Evolutionary conservation across 2,888 invertebrate genomes (phyloP), one percentile per base, ranked within the genome.

Genomic region (Latrodectus elegans): DNA sequence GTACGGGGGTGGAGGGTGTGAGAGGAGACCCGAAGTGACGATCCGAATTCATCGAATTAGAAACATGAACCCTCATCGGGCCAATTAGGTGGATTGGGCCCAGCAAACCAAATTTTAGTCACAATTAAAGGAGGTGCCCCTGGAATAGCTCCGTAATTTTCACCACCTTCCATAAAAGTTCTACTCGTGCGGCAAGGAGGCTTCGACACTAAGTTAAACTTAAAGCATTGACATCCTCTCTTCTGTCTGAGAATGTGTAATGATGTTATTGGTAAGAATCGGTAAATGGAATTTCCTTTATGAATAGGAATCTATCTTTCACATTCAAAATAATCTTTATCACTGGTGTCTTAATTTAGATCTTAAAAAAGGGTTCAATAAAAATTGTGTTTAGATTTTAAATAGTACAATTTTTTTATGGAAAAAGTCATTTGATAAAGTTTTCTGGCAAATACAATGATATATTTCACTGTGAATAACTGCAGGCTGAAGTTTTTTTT

Each of bases 41-140:
- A 49, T 51, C 70, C 68, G 70, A 49, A 73, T 53, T 81, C 81
- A 81, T 81, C 81, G 73, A 74, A 81, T 81, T 81, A 81, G 81
- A 74, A 74, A 73, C 53, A 51, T 72, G 60, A 73, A 74, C 74
- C 67, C 81, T 26, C 73, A 81, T 81, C 73, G 67, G 60, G 52
- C 67, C 81, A 81, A 73, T 74, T 81, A 81, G 53, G 53, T 49
- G 81, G 73, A 74, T 81, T 81, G 52, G 80, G 51, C 60, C 51
- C 80, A 71, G 80, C 80, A 80, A 80, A 80, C 80, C 72, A 80
- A 80, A 80, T 80, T 80, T 80, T 80, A 80, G 80, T 60, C 71
- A 70, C 80, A 80, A 80, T 80, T 80, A 80, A 80, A 60, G n/a
- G 60, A n/a, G n/a, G 60, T 8, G 60, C 14, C 38, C 38, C 10